Evolutionary conservation across 2,113 vertebrate genomes (phyloP).

Genomic region (Pollimyrus isidori): DNA sequence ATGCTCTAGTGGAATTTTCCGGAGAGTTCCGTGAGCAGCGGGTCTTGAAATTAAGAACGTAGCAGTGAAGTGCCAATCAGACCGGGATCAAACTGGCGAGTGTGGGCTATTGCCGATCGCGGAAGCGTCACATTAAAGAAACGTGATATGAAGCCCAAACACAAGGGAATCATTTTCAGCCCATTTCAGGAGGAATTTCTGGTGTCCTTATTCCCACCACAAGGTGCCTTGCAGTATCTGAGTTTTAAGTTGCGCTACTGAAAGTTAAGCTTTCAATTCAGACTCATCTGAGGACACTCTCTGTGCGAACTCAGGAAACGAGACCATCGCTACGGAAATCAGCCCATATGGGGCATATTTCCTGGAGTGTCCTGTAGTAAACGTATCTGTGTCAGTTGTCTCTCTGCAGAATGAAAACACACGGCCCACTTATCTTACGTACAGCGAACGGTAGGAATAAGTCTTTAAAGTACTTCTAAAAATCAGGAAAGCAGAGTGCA

Average conservation of each 20-base stretch:
- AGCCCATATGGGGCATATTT: neutral
- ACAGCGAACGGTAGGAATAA: neutral
- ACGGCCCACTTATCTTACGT: neutral
- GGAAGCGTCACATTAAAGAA: neutral
- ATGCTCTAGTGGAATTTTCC: constrained; percentile 23
- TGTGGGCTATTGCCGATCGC: neutral
- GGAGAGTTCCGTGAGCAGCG: neutral
- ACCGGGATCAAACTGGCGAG: neutral
- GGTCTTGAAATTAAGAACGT: neutral
- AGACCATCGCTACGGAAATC: neutral
- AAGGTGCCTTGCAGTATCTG: neutral
- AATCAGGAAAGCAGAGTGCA: neutral
- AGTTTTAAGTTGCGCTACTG: neutral
- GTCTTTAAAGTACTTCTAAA: neutral
- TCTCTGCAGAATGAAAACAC: neutral
- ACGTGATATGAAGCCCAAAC: neutral
- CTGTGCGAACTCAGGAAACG: neutral
- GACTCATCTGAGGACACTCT: neutral
- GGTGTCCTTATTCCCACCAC: neutral
- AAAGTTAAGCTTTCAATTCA: neutral
- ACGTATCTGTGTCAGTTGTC: neutral
- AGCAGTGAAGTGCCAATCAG: neutral
- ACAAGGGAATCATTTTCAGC: neutral
- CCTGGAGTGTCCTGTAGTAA: neutral
- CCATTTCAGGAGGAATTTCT: neutral